phyloP scores from a whole-genome alignment of 92 coral and sea anemone species.

The Bergia sp. region DNA sequence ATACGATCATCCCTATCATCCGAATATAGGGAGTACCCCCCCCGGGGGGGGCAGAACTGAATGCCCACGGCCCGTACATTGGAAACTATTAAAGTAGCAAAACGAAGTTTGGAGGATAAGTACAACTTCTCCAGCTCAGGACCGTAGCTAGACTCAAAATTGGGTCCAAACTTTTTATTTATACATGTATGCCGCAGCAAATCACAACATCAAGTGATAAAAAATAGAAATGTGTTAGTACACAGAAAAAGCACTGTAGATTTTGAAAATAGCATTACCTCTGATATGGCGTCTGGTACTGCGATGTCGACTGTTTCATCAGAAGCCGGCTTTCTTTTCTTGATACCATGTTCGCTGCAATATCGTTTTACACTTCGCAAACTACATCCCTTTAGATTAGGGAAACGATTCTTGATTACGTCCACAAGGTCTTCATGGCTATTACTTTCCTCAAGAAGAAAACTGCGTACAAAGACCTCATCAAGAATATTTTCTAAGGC shows the following conservation, averaged over 20 bases:
- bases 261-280: slow-evolving; percentile 14
- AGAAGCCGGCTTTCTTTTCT: slow-evolving; percentile 31
- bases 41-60: no score
- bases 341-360: slow-evolving; percentile 40
- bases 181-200: no score
- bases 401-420: slow-evolving; percentile 32
- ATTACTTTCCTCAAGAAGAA: slow-evolving; percentile 40
- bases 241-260: no score
- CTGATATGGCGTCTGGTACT: slow-evolving; percentile 28
- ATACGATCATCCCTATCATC: neutral
- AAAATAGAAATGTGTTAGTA: no score
- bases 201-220: no score
- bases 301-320: slow-evolving; percentile 25
- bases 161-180: no score
- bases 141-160: no score
- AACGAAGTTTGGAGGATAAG: no score
- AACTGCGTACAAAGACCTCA: slow-evolving; percentile 23
- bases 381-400: slow-evolving; percentile 40
- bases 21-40: neutral
- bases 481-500: slow-evolving; percentile 34
- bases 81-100: no score
- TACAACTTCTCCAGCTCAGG: no score
- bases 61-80: no score
- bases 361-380: slow-evolving; percentile 41
- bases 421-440: slow-evolving; percentile 47